These are phyloP conservation scores for Nycticorax nycticorax DNA, from an alignment of 2,113 vertebrate species.

Conservation along the genomic window DNA sequence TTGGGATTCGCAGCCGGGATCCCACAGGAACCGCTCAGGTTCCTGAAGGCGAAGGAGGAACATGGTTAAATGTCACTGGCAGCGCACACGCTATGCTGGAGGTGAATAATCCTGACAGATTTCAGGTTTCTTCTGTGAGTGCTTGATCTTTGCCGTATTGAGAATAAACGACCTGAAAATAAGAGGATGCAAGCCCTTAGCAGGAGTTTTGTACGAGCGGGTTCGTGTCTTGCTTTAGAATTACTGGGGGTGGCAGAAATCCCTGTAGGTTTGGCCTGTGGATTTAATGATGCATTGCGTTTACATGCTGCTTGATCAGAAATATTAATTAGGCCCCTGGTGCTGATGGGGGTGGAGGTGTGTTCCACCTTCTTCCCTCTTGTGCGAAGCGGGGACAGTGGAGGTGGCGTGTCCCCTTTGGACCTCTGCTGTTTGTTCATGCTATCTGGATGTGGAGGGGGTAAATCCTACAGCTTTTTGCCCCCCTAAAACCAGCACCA, in stretches of 20 bases:
- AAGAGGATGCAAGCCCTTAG: background rate
- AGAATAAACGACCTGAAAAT: background rate
- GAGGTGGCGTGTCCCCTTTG: background rate
- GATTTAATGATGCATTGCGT: background rate
- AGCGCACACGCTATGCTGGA: rapidly evolving
- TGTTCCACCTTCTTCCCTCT: background rate
- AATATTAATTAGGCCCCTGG: background rate
- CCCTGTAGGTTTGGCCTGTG: background rate
- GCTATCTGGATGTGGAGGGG: background rate
- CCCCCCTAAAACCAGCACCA: background rate
- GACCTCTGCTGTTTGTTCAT: background rate
- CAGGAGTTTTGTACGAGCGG: background rate
- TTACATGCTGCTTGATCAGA: background rate
- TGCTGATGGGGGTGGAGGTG: background rate
- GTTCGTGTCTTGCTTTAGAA: background rate
- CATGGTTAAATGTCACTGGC: background rate
- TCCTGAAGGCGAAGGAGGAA: background rate
- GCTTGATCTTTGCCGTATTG: background rate
- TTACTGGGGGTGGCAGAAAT: background rate
- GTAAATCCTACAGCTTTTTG: background rate
- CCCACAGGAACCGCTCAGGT: background rate
- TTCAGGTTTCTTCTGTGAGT: background rate
- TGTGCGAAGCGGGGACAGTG: rapidly evolving
- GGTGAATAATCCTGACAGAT: constrained; percentile 5
- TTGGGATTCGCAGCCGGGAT: background rate